Percentiles rank a stretch among this genome's conserved stretches.
phyloP scores from a whole-genome alignment of 2,797 vertebrate genomes.

The Gambusia yucatana region DNA sequence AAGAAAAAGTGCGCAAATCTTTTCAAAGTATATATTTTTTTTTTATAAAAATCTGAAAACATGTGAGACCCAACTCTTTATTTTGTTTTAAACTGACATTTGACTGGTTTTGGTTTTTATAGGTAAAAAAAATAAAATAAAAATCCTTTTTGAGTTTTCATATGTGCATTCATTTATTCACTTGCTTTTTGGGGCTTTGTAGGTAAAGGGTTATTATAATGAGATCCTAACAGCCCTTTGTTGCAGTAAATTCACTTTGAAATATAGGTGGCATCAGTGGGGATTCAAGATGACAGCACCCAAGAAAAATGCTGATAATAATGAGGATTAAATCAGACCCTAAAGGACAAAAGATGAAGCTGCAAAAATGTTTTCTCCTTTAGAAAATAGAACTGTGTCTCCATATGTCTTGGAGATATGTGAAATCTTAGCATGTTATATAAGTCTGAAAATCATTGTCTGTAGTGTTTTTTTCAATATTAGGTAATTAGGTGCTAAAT shows the following conservation, averaged over 20 bases:
- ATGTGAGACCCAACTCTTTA: background rate
- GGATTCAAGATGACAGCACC: background rate
- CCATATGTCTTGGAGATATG: background rate
- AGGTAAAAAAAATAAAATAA: background rate
- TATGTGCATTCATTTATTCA: background rate
- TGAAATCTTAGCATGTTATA: background rate
- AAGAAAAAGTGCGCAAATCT: background rate
- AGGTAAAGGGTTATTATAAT: background rate
- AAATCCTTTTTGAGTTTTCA: background rate
- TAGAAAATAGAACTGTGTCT: background rate
- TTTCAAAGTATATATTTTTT: background rate
- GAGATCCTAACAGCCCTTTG: background rate
- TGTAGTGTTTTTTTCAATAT: background rate
- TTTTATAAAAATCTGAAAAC: background rate
- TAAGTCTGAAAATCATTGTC: background rate
- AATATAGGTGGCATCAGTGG: background rate
- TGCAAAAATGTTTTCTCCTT: background rate
- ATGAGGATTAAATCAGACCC: background rate
- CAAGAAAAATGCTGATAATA: background rate
- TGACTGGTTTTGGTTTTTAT: background rate
- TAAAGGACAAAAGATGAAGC: background rate
- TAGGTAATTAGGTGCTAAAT: background rate
- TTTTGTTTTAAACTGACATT: background rate
- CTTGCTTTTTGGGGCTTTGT: background rate
- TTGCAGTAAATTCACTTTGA: background rate